Evolutionary conservation across 2,113 vertebrate genomes (phyloP), one percentile per base, ranked within the genome.

Genomic region (Caranx melampygus): DNA sequence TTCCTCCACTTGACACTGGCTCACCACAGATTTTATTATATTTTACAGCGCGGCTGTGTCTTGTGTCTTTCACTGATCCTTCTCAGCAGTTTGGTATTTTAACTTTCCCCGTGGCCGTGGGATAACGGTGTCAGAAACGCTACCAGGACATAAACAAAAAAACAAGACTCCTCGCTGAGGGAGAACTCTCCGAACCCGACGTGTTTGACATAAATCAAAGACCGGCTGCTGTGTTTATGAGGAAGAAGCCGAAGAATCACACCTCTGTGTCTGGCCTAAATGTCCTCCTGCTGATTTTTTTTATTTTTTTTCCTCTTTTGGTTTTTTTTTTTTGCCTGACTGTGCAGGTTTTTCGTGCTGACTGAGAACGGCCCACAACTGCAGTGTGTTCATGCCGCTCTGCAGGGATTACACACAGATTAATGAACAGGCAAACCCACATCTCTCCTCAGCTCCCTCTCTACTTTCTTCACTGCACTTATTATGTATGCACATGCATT

Each of bases 351-450:
- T 78, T 79, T 45, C 40, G 1, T 52, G 42, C 78, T 49, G 60
- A 64, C 72, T 63, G 72, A 76, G 57, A 61, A 72, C 37, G 49
- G 69, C 40, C 79, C 61, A 33, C 44, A 33, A 52, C 81, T 42
- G 69, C 72, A 62, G 42, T 15, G 72, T 76, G 77, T 76, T 40
- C 55, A 51, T 40, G 42, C 51, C 49, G 6, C 78, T 79, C 79
- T 72, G 71, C 70, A 55, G 87, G 79, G 84, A 81, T 84, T 86
- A 78, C 34, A 42, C 60, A 60, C 57, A 61, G 71, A 85, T 89
- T 83, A 81, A 87, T 73, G 76, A 79, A 57, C 51, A 79, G 49
- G 33, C 65, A 26, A 65, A 63, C 33, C 13, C 15, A 12, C 54
- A 18, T 31, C 34, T 51, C 67, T 70, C 44, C 61, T 40, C 44